phyloP scores from a whole-genome alignment of 2,113 vertebrate genomes.

The Podarcis cretensis region DNA sequence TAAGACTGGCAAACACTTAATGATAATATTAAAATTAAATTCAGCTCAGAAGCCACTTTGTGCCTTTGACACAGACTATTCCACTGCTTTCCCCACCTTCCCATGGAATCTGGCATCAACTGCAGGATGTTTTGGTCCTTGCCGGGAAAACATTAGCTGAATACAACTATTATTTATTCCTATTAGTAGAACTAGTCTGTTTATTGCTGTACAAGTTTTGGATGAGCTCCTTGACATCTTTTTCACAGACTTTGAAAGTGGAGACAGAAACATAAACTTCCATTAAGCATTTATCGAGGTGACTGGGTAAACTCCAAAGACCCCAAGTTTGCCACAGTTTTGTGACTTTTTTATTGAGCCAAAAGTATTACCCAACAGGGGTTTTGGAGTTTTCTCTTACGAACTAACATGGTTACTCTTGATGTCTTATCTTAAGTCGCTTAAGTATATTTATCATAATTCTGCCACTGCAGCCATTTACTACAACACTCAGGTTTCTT shows the following conservation, averaged over 20 bases:
- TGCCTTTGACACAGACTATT: not conserved
- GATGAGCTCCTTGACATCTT: not conserved
- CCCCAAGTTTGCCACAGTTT: no score
- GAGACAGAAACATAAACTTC: not conserved
- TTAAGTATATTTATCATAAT: not conserved
- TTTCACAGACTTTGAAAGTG: not conserved
- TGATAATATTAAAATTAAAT: not conserved
- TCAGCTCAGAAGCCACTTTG: not conserved
- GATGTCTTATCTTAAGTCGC: not conserved
- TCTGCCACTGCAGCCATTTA: not conserved
- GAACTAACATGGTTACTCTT: no score
- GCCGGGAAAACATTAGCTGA: not conserved
- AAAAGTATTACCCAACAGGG: no score
- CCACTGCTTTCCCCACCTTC: not conserved
- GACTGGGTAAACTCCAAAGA: no score
- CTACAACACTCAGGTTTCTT: not conserved
- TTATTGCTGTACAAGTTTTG: slow-evolving; percentile 1
- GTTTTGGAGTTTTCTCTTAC: no score
- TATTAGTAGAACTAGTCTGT: slow-evolving; percentile 1
- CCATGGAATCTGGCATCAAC: not conserved
- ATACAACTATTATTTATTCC: slow-evolving; percentile 8
- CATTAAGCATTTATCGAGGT: not conserved
- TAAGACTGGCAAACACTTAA: not conserved
- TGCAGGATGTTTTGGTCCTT: not conserved
- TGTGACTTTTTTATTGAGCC: no score